Percentiles rank a stretch among this genome's conserved stretches.
phyloP scores from a whole-genome alignment of 2,797 vertebrate genomes.

The Momotus momota region DNA sequence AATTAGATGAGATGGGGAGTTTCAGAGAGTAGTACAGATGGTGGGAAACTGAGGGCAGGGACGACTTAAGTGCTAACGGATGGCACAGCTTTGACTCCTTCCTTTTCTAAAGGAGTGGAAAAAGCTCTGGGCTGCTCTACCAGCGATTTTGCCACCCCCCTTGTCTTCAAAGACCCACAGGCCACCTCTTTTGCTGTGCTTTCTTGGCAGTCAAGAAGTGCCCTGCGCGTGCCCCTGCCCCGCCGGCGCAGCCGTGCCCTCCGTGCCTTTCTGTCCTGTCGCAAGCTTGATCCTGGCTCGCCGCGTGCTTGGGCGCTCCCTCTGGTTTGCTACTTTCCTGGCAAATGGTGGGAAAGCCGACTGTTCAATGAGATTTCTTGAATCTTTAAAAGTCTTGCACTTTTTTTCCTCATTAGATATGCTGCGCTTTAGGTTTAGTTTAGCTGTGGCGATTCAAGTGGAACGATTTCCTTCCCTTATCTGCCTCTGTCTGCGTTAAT shows the following conservation, averaged over 20 bases:
- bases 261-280: neutral
- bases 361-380: neutral
- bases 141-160: neutral
- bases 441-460: neutral
- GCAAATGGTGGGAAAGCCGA: neutral
- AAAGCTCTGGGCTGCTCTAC: neutral
- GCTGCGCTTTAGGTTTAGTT: neutral
- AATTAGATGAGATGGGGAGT: neutral
- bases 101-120: neutral
- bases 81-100: slow-evolving; percentile 5
- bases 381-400: neutral
- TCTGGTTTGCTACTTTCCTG: neutral
- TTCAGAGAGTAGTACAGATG: slow-evolving; percentile 38
- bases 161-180: neutral
- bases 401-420: neutral
- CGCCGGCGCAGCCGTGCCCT: neutral
- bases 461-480: neutral
- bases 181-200: neutral
- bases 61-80: slow-evolving; percentile 22
- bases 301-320: accelerated
- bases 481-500: neutral
- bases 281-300: neutral
- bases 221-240: neutral
- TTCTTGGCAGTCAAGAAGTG: neutral
- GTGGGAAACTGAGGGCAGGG: slow-evolving; percentile 48